Percentiles rank a stretch among this genome's conserved stretches.
Evolutionary conservation across 2,888 invertebrate genomes (phyloP).

Genomic region (Dendrolimus houi): DNA sequence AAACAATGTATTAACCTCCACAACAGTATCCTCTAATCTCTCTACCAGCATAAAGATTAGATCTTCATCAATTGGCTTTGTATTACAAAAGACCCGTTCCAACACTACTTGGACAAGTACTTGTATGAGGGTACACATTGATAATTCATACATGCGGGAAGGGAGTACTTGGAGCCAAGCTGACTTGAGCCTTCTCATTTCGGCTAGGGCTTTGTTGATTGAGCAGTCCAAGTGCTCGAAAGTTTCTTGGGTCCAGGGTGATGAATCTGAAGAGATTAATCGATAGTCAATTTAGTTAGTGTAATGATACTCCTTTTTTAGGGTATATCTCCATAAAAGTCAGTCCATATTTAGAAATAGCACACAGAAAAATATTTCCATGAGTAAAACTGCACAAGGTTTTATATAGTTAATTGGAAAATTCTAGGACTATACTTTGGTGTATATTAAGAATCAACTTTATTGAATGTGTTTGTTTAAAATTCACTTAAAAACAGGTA

Average conservation of each 20-base stretch:
- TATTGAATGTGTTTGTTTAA: too few species aligned
- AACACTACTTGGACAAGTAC: conserved; percentile 47
- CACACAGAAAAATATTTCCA: too few species aligned
- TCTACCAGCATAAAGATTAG: conserved; percentile 48
- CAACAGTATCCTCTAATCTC: conserved; percentile 36
- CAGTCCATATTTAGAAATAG: too few species aligned
- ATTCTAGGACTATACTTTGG: too few species aligned
- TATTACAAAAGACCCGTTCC: conserved; percentile 39
- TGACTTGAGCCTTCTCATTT: conserved; percentile 41
- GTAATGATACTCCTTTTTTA: too few species aligned
- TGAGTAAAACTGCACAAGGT: too few species aligned
- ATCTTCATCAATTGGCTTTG: conserved; percentile 45
- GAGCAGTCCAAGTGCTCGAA: conserved; percentile 53
- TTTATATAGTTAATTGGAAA: too few species aligned
- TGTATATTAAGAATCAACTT: too few species aligned
- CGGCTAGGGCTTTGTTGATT: conserved; percentile 40
- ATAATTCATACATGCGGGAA: conserved; percentile 49
- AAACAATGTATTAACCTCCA: conserved; percentile 40
- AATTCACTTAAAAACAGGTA: neutral
- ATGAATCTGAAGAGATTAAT: conserved; percentile 24
- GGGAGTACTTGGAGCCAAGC: conserved; percentile 52
- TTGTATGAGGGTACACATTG: conserved; percentile 44
- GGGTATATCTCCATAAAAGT: too few species aligned
- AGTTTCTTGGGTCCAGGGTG: conserved; percentile 42
- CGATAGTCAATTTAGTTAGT: too few species aligned